Evolutionary conservation across 2,888 invertebrate species (phyloP), one percentile per base, ranked within the genome.

Genomic region (Spodoptera picta): DNA sequence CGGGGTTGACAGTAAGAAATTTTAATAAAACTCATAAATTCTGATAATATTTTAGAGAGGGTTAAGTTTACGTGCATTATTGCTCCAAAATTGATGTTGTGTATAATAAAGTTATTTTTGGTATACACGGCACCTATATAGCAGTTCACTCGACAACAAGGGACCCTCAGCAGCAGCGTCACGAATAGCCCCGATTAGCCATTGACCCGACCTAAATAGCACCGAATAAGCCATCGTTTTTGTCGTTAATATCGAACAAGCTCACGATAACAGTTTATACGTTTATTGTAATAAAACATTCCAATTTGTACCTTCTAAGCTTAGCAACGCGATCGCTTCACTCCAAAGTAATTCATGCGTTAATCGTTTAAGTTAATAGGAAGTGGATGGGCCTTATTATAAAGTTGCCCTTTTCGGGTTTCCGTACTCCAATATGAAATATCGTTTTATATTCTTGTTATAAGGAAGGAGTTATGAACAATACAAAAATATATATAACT

Each of bases 181-280:
- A 84, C 85, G 87, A 87, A 85, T 73, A 69, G 81, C 85, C 86
- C 77, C 88, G 85, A 89, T 89, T 90, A 90, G 84, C 87, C 83
- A 87, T 87, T 90, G 90, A 90, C 90, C 88, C 89, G 90, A 89
- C 90, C 90, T 87, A 88, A 90, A 90, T 90, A 87, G 87, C 84
- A 80, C 75, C 82, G 80, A 88, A 86, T 85, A 87, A 87, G 85
- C 89, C 86, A 88, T 87, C 85, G 86, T 77, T 80, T 79, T 80
- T 80, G 86, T 82, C 84, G 83, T 86, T 89, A 87, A 74, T 87
- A 88, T 87, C 81, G 84, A 86, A 85, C 88, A 85, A 86, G 83
- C 83, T 84, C 82, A 80, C 83, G 82, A 83, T 84, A 85, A 82
- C 81, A 77, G 79, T 87, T 84, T 83, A 84, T 82, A 75, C 75